These are phyloP conservation scores for Montifringilla adamsi DNA, from an alignment of 2,113 vertebrate species.

Conservation along the genomic window DNA sequence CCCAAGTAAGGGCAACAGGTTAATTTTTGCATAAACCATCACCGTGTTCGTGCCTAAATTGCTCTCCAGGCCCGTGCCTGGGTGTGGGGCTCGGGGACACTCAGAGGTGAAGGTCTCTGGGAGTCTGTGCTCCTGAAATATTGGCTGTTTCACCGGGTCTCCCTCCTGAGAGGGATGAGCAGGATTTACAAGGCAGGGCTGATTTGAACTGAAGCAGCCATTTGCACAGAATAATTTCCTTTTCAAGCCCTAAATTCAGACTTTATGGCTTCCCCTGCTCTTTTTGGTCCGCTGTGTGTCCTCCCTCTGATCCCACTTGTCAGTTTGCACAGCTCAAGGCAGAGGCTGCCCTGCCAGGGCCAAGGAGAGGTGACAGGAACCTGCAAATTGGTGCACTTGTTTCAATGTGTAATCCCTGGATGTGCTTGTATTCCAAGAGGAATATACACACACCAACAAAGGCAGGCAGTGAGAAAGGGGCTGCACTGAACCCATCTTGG, in stretches of 20 bases:
- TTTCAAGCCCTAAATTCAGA: slow-evolving; percentile 24
- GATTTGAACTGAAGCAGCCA: slow-evolving; percentile 15
- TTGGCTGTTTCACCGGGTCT: background rate
- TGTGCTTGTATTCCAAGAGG: background rate
- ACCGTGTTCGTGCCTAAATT: background rate
- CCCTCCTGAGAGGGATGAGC: background rate
- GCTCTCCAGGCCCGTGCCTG: background rate
- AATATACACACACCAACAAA: background rate
- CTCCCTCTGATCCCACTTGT: background rate
- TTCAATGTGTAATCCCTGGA: background rate
- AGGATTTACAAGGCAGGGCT: slow-evolving; percentile 51
- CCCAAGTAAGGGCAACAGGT: slow-evolving; percentile 27
- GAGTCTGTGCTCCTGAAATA: slow-evolving; percentile 31
- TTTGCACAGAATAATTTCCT: slow-evolving; percentile 25
- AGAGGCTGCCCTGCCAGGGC: background rate
- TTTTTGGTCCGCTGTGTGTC: background rate
- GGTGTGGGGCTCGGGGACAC: background rate
- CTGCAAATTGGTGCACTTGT: background rate
- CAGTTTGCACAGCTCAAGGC: background rate
- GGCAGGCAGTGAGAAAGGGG: background rate
- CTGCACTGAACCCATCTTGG: background rate
- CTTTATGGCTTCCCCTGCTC: background rate
- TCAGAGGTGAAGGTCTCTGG: slow-evolving; percentile 21
- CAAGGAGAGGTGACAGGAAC: background rate
- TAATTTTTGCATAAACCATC: slow-evolving; percentile 38